Evolutionary conservation across 1,140 invertebrate genomes (phyloP), one percentile per base, ranked within the genome.

Genomic region (Arion vulgaris): DNA sequence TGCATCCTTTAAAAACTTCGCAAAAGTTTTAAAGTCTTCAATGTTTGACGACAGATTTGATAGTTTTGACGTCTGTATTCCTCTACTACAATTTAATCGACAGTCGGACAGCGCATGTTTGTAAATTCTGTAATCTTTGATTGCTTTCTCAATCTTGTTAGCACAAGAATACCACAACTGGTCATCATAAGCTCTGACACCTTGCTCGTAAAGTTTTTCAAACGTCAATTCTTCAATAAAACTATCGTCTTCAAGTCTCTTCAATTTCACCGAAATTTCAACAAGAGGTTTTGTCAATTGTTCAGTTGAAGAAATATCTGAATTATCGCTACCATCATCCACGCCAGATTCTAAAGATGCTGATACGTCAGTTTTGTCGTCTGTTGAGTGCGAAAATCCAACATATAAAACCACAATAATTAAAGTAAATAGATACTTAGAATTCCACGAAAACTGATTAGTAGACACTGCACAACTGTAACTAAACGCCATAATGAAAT

Each of bases 161-260:
- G 96, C 93, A 88, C 95, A 96, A 66, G 94, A 93, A 32, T 93
- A 91, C 94, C 94, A 96, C 87, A 94, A 93, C 87, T 96, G 94
- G 34, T 94, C 93, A 62, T 94, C 91, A 91, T 96, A 96, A 36
- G 95, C 94, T 81, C 94, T 91, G 23, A 95, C 92, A 62, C 95
- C 95, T 87, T 93, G 85, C 85, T 93, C 88, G 89, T 93, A 94
- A 38, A 93, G 84, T 41, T 86, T 82, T 53, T 91, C 90, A 82
- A 90, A 93, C 26, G 88, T 92, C 86, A 79, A 23, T 26, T 73
- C 49, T 13, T 26, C 32, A 2, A 32, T 28, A 32, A 13, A 9
- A 32, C 11, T 1, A 66, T 28, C 28, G 17, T 9, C 11, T 23
- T 23, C 17, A 19, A 23, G 5, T 19, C 15, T n/a, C 5, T n/a